phyloP scores from a whole-genome alignment of 2,797 vertebrate genomes.

The Cynopterus sphinx region DNA sequence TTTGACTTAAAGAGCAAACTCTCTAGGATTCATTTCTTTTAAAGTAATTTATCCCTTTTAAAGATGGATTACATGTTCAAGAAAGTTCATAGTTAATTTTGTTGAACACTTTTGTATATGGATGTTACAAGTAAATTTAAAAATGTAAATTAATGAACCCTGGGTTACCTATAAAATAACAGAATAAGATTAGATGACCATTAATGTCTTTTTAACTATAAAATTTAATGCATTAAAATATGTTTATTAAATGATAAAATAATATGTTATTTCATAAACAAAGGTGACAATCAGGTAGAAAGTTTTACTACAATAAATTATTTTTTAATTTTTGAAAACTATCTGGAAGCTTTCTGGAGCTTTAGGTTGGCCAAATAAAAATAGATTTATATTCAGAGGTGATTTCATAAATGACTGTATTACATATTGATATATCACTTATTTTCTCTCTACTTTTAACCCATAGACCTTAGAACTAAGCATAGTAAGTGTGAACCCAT shows the following conservation, averaged over 20 bases:
- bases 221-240: background rate
- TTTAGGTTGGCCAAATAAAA: background rate
- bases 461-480: background rate
- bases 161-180: background rate
- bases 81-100: background rate
- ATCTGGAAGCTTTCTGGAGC: background rate
- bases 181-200: background rate
- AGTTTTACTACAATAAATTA: background rate
- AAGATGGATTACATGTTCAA: background rate
- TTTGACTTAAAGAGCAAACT: background rate
- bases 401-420: background rate
- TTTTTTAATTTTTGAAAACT: background rate
- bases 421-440: background rate
- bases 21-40: background rate
- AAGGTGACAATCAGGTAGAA: background rate
- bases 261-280: background rate
- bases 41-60: background rate
- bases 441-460: background rate
- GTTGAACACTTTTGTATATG: background rate
- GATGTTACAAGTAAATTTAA: background rate
- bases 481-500: background rate
- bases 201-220: background rate
- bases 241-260: background rate
- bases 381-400: background rate
- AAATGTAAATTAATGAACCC: background rate